phyloP scores from a whole-genome alignment of 2,797 vertebrate genomes.

The Cyprinella venusta region DNA sequence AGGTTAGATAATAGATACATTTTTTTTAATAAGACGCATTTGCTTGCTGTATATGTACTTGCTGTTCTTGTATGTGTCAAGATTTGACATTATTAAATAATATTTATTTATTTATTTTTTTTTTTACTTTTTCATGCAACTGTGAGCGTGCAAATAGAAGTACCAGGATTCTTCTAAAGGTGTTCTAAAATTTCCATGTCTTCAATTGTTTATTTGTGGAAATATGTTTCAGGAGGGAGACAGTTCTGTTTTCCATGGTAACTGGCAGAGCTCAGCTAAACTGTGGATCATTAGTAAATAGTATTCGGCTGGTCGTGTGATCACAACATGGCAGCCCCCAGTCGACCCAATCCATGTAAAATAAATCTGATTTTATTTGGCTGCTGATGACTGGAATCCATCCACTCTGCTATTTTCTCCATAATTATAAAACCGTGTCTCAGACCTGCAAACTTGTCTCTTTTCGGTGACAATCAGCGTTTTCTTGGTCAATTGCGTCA shows the following conservation, averaged over 20 bases:
- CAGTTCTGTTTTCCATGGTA: slow-evolving; percentile 50
- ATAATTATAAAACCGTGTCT: too few relatives aligned
- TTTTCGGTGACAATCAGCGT: too few relatives aligned
- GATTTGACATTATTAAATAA: too few relatives aligned
- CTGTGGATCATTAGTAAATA: not conserved
- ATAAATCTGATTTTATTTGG: not conserved
- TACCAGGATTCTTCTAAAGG: slow-evolving; percentile 17
- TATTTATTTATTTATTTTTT: too few relatives aligned
- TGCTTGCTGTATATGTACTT: too few relatives aligned
- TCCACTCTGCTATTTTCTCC: too few relatives aligned
- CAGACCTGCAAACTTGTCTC: too few relatives aligned
- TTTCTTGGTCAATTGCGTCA: too few relatives aligned
- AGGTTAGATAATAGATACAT: too few relatives aligned
- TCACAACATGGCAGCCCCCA: slow-evolving; percentile 1
- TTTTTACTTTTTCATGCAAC: not conserved
- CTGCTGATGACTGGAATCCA: not conserved
- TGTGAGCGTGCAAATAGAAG: not conserved
- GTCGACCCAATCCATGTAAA: not conserved
- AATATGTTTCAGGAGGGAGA: slow-evolving; percentile 33
- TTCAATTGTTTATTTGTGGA: slow-evolving; percentile 35
- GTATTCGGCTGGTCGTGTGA: not conserved
- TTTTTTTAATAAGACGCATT: too few relatives aligned
- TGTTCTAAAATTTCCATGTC: slow-evolving; percentile 18
- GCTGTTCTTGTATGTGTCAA: too few relatives aligned
- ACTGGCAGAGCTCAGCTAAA: slow-evolving; percentile 33